Percentiles rank a stretch among this genome's conserved stretches.
These are phyloP conservation scores for Microcebus jonahi DNA, from an alignment of 2,113 vertebrate genomes.

Conservation along the genomic window DNA sequence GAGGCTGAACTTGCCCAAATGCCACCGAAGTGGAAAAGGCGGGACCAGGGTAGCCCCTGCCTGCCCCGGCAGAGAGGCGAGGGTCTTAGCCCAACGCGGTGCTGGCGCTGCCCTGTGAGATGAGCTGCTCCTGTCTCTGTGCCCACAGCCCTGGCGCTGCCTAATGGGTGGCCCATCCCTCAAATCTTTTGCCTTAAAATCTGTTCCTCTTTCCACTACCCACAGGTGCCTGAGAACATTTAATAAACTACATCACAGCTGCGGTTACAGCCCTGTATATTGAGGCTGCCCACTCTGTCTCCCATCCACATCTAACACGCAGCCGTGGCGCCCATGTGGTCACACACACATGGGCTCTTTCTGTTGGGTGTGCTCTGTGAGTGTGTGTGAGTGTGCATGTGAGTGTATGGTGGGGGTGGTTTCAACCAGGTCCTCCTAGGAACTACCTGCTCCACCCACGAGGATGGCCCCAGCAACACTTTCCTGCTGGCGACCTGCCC, in stretches of 20 bases:
- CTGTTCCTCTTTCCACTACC: background rate
- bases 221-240: background rate
- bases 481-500: background rate
- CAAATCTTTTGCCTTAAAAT: background rate
- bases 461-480: background rate
- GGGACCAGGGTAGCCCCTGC: too few relatives aligned
- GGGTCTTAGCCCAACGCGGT: background rate
- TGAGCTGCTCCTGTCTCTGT: background rate
- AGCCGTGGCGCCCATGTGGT: background rate
- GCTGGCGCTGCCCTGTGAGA: background rate
- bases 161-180: background rate
- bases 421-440: background rate
- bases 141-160: background rate
- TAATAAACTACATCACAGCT: background rate
- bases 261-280: background rate
- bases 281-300: background rate
- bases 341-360: background rate
- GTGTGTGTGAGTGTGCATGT: background rate
- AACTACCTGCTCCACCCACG: background rate
- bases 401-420: background rate
- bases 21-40: background rate
- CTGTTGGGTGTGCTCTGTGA: background rate
- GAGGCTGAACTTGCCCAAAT: background rate
- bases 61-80: background rate
- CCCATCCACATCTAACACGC: background rate